These are phyloP conservation scores for Odocoileus virginianus DNA, from an alignment of 2,113 vertebrate genomes.

Conservation along the genomic window DNA sequence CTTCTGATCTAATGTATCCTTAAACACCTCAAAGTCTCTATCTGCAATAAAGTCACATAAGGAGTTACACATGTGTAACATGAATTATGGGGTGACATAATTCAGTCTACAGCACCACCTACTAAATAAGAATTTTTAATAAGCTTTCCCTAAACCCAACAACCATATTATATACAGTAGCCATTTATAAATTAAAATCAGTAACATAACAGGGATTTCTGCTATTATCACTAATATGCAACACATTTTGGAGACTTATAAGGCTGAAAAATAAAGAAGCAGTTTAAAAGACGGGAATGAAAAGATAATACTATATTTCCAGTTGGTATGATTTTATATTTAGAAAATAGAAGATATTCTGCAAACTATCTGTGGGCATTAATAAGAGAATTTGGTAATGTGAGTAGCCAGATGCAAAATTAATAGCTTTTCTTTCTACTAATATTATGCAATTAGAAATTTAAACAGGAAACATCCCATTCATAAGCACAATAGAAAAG, in stretches of 20 bases:
- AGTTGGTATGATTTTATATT: slow-evolving; percentile 5
- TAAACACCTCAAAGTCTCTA: background rate
- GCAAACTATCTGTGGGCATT: slow-evolving; percentile 3
- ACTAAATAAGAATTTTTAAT: background rate
- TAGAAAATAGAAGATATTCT: slow-evolving; percentile 35
- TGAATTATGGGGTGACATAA: background rate
- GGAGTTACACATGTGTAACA: background rate
- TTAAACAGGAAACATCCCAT: background rate
- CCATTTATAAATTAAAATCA: background rate
- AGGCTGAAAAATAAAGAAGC: background rate
- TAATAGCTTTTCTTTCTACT: slow-evolving; percentile 36
- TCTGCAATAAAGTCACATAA: background rate
- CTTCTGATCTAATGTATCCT: background rate
- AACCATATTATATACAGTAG: background rate
- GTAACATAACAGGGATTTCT: background rate
- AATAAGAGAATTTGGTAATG: slow-evolving; percentile 23
- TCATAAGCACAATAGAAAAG: slow-evolving; percentile 28
- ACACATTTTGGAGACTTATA: background rate
- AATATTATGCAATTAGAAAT: slow-evolving; percentile 45
- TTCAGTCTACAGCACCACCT: background rate
- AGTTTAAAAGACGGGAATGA: background rate
- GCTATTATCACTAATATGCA: background rate
- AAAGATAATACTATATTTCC: slow-evolving; percentile 31
- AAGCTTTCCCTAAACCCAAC: background rate
- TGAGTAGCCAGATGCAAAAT: background rate